A percentile compares a stretch with the other conserved stretches of the same genome.
Evolutionary conservation across 2,113 vertebrate species (phyloP).

Genomic region (Eudorcas thomsonii): DNA sequence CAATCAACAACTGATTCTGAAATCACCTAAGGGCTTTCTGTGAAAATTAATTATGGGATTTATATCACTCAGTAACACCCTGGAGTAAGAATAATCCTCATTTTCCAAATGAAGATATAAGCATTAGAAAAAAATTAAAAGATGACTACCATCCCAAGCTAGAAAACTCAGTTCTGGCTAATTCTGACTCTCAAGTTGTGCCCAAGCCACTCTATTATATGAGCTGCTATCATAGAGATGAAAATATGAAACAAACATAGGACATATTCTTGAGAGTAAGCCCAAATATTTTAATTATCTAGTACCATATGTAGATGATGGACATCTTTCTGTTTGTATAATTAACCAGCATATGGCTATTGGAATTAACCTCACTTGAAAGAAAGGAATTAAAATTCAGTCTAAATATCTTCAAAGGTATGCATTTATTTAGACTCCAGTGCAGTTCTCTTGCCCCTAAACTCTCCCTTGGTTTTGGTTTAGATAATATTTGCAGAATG

Average conservation of each 20-base stretch:
- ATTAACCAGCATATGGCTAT: background rate
- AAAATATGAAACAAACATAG: background rate
- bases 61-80: background rate
- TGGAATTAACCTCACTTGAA: background rate
- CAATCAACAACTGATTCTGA: background rate
- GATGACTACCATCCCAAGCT: background rate
- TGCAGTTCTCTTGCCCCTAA: background rate
- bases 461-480: background rate
- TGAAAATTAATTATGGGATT: background rate
- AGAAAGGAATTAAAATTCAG: background rate
- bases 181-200: background rate
- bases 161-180: background rate
- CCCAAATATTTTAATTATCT: background rate
- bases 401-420: background rate
- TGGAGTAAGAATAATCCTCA: background rate
- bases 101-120: constrained; percentile 6
- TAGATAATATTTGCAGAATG: background rate
- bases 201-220: background rate
- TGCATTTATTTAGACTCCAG: background rate
- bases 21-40: background rate
- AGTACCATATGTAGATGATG: background rate
- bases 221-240: background rate
- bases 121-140: background rate
- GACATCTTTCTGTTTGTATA: background rate
- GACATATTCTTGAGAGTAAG: background rate